These are phyloP conservation scores for Daktulosphaira vitifoliae DNA, from an alignment of 1,140 invertebrate species.

Conservation along the genomic window DNA sequence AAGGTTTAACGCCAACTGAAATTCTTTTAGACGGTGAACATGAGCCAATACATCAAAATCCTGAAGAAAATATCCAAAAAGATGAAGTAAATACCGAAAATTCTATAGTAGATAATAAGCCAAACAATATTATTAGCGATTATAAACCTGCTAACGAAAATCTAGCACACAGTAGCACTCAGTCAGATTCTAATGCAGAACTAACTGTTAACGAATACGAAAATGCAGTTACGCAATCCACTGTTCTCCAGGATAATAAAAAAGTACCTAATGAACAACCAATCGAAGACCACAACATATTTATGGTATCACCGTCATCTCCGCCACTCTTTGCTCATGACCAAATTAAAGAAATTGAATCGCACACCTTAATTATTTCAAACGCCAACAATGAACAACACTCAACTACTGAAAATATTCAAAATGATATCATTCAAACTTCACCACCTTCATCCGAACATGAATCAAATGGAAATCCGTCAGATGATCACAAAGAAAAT, in stretches of 20 bases:
- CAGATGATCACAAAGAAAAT: background rate
- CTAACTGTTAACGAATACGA: no score
- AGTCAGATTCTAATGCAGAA: background rate
- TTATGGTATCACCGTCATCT: background rate
- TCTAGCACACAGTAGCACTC: background rate
- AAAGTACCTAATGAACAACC: background rate
- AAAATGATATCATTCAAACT: background rate
- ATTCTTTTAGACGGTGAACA: background rate
- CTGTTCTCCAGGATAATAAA: background rate
- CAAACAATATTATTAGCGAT: background rate
- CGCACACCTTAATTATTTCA: background rate
- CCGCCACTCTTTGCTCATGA: background rate
- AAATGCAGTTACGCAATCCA: no score
- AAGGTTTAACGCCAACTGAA: background rate
- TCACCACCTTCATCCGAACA: background rate
- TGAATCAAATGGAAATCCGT: background rate
- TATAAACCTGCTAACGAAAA: background rate
- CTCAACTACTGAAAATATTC: background rate
- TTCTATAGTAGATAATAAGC: background rate
- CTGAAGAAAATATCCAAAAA: background rate
- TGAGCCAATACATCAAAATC: background rate
- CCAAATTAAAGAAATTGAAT: background rate
- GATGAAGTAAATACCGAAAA: conserved; percentile 1
- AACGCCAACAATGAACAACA: background rate
- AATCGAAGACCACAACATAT: conserved; percentile 1